A percentile compares a stretch with the other conserved stretches of the same genome.
Conservation (phyloP, 1,140 invertebrate genomes). For the Dendroctonus valens region DNA sequence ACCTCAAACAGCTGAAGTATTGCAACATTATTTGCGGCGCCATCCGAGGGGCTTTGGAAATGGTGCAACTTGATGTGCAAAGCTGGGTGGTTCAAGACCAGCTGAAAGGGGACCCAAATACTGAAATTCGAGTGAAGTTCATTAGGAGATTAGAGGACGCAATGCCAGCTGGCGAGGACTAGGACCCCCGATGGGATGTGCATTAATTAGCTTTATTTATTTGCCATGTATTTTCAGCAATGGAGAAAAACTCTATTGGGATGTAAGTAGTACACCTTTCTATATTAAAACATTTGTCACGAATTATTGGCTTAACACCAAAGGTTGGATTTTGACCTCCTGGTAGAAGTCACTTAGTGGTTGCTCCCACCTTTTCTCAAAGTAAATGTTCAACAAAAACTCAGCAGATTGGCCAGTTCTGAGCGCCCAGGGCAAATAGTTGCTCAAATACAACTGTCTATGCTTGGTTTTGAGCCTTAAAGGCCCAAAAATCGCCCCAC, state of each 20-base stretch:
- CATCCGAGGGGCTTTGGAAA: slow-evolving; percentile 92
- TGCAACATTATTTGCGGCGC: slow-evolving; percentile 94
- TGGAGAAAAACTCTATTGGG: no score
- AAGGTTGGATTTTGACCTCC: slow-evolving; percentile 67
- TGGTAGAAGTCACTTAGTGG: slow-evolving; percentile 74
- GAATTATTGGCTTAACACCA: slow-evolving; percentile 32
- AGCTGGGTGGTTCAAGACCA: slow-evolving; percentile 86
- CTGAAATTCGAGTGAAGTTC: slow-evolving; percentile 95
- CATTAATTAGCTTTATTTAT: no score
- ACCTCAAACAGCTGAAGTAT: slow-evolving; percentile 86
- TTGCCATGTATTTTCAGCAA: no score
- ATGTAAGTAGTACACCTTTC: no score
- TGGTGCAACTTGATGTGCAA: slow-evolving; percentile 85
- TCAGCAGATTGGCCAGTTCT: slow-evolving; percentile 72
- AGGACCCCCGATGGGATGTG: slow-evolving; percentile 41
- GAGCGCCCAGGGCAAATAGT: slow-evolving; percentile 88
- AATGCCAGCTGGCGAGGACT: slow-evolving; percentile 97
- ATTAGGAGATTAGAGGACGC: slow-evolving; percentile 95
- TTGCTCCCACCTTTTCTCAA: slow-evolving; percentile 93
- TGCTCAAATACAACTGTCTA: slow-evolving; percentile 71
- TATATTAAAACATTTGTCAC: no score
- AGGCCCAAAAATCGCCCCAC: slow-evolving; percentile 84
- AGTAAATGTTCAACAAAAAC: slow-evolving; percentile 82
- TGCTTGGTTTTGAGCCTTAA: slow-evolving; percentile 81
- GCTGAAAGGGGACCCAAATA: slow-evolving; percentile 90